Evolutionary conservation across 2,113 vertebrate genomes (phyloP).

Genomic region (Sander lucioperca): DNA sequence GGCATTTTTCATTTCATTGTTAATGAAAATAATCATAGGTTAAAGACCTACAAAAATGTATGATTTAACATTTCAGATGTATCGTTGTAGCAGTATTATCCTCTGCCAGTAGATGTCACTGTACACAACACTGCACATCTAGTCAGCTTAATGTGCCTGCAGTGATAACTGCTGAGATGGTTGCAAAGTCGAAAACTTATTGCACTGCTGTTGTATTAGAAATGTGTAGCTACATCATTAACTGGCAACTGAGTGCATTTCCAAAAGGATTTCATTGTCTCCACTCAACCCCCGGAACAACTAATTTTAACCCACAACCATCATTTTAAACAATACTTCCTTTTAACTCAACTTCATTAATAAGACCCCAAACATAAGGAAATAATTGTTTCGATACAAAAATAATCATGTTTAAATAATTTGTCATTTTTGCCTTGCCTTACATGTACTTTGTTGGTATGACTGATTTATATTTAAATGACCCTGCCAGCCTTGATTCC

Average conservation of each 20-base stretch:
- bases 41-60: too few species aligned
- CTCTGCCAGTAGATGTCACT: slow-evolving; percentile 64
- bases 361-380: too few species aligned
- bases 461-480: not conserved
- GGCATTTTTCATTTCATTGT: not conserved
- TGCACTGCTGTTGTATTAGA: not conserved
- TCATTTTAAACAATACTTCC: too few species aligned
- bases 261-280: too few species aligned
- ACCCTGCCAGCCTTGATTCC: not conserved
- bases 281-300: not conserved
- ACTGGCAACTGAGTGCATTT: too few species aligned
- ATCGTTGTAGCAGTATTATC: not conserved
- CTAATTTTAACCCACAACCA: not conserved
- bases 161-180: too few species aligned
- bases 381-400: too few species aligned
- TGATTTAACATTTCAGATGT: not conserved
- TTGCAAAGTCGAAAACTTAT: not conserved
- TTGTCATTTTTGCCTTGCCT: not conserved
- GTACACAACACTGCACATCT: not conserved
- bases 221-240: too few species aligned
- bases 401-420: not conserved
- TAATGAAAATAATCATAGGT: not conserved
- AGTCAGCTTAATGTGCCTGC: not conserved
- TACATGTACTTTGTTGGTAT: not conserved
- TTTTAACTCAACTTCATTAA: not conserved